Conservation (phyloP, 1,140 invertebrate genomes). For the Lysiphlebus fabarum region DNA sequence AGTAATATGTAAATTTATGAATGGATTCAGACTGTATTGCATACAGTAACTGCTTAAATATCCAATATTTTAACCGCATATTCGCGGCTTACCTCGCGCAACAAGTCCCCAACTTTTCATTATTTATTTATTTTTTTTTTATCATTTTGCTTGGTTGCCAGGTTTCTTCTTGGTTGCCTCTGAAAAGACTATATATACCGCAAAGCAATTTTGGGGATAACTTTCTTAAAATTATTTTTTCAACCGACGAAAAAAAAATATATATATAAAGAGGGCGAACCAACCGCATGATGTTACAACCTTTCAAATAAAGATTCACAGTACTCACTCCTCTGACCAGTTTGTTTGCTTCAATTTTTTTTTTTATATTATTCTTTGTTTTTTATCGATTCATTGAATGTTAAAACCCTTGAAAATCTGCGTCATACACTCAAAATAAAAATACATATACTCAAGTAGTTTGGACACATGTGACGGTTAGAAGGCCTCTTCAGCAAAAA, state of each 20-base stretch:
- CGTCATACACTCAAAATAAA: conserved; percentile 1
- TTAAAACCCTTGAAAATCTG: conserved; percentile 7
- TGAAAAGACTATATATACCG: conserved; percentile 38
- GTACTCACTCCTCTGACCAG: no score
- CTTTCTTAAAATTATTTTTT: conserved; percentile 19
- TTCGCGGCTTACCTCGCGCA: conserved; percentile 47
- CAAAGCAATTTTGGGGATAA: conserved; percentile 46
- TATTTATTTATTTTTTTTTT: background rate
- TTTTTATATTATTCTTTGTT: background rate
- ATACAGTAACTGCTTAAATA: conserved; percentile 40
- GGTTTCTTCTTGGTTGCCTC: conserved; percentile 53
- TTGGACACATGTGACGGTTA: conserved; percentile 15
- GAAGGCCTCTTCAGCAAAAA: background rate
- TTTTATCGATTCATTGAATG: background rate
- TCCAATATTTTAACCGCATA: conserved; percentile 52
- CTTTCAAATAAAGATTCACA: background rate
- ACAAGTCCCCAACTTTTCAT: conserved; percentile 41
- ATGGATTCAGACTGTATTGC: background rate
- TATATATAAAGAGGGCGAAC: no score
- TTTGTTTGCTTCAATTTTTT: conserved; percentile 7
- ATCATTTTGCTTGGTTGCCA: background rate
- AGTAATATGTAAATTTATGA: conserved; percentile 10
- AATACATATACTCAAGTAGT: conserved; percentile 8
- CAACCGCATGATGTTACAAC: no score
- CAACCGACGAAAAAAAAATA: background rate